These are phyloP conservation scores for Acomys russatus DNA, from an alignment of 2,797 vertebrate species.

Conservation along the genomic window DNA sequence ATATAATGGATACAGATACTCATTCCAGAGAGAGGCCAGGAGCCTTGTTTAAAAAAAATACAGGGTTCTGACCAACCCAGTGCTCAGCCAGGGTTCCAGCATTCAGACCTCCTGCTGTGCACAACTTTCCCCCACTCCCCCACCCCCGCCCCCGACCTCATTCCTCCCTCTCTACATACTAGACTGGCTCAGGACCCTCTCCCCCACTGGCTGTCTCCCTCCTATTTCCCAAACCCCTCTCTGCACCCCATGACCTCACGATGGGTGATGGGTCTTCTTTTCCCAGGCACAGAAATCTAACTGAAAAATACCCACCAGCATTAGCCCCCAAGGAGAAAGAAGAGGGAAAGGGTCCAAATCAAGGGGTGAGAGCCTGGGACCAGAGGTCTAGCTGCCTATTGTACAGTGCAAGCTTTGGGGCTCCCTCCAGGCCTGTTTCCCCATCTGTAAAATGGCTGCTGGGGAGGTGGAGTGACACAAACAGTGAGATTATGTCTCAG, in stretches of 20 bases:
- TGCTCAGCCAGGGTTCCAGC: not conserved
- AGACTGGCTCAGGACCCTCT: not conserved
- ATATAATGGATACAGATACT: fast-evolving
- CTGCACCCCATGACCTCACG: not conserved
- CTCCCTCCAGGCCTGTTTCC: not conserved
- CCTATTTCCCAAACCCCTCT: not conserved
- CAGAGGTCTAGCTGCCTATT: not conserved
- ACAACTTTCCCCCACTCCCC: too few species aligned
- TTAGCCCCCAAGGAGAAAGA: not conserved
- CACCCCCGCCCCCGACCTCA: not conserved
- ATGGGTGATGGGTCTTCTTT: not conserved
- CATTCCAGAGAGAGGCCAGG: not conserved
- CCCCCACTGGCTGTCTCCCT: not conserved
- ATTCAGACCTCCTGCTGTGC: not conserved
- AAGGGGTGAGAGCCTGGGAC: not conserved
- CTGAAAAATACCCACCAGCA: not conserved
- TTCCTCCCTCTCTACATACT: not conserved
- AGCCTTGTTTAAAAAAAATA: not conserved
- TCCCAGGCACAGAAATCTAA: not conserved
- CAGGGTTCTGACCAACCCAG: not conserved
- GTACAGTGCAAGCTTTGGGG: not conserved
- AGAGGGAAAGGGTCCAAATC: not conserved
- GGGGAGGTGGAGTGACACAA: fast-evolving
- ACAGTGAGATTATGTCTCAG: fast-evolving
- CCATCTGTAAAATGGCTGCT: not conserved